phyloP scores from a whole-genome alignment of 2,113 vertebrate genomes.

The Hyperopisus bebe region DNA sequence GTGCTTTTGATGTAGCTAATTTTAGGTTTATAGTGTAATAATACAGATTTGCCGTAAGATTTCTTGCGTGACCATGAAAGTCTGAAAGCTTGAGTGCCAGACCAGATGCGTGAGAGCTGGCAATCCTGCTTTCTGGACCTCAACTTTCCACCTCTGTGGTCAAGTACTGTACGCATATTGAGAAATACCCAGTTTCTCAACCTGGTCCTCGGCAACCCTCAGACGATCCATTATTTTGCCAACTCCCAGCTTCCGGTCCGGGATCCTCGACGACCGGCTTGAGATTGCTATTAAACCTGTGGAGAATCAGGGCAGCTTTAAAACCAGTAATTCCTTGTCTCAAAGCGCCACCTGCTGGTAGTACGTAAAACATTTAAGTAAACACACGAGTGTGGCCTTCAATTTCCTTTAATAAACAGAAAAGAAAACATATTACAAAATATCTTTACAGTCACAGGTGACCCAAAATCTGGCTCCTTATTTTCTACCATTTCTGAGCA shows the following conservation, averaged over 20 bases:
- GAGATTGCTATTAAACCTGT: neutral
- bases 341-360: constrained; percentile 13
- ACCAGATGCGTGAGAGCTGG: no score
- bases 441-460: constrained; percentile 77
- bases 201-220: neutral
- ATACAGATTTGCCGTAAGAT: no score
- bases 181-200: neutral
- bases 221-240: neutral
- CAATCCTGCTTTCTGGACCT: no score
- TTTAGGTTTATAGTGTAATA: no score
- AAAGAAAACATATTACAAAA: constrained; percentile 81
- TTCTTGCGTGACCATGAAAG: no score
- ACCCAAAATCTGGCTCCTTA: constrained; percentile 41
- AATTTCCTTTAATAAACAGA: constrained; percentile 82
- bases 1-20: no score
- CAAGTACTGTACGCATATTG: no score
- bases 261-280: neutral
- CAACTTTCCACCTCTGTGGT: neutral
- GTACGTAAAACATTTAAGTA: neutral
- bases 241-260: neutral
- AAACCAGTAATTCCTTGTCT: neutral
- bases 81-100: no score
- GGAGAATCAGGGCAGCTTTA: neutral
- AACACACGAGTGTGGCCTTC: constrained; percentile 58
- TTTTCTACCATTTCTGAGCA: constrained; percentile 32